These are phyloP conservation scores for Mormyrus iriodes DNA, from an alignment of 2,113 vertebrate genomes.

Conservation along the genomic window DNA sequence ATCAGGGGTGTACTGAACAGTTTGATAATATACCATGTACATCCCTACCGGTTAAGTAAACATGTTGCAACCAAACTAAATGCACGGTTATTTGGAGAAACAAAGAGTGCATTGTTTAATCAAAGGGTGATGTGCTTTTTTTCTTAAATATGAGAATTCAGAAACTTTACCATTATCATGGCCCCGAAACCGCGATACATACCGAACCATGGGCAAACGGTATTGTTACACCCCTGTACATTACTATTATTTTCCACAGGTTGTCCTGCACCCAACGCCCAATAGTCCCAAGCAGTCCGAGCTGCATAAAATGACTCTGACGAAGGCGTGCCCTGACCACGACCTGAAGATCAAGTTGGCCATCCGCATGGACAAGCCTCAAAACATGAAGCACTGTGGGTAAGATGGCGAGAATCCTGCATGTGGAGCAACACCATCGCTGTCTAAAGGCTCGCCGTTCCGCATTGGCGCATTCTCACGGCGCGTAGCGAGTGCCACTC, in stretches of 20 bases:
- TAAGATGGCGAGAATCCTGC: constrained; percentile 46
- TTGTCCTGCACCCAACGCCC: constrained; percentile 93
- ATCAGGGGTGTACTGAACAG: background rate
- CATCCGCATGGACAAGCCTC: constrained; percentile 97
- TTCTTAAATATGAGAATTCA: background rate
- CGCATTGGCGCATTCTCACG: background rate
- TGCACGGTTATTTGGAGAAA: too few relatives aligned
- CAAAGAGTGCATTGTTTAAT: background rate
- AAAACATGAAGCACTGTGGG: constrained; percentile 99
- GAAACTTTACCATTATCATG: too few relatives aligned
- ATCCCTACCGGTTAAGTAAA: background rate
- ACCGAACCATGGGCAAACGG: background rate
- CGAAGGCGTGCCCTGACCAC: constrained; percentile 95
- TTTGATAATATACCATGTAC: background rate
- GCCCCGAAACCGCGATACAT: too few relatives aligned
- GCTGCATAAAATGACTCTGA: constrained; percentile 96
- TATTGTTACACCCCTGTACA: background rate
- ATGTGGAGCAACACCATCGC: background rate
- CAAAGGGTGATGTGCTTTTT: background rate
- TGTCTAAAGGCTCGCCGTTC: background rate
- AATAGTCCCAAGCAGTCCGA: constrained; percentile 97
- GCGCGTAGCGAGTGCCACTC: background rate
- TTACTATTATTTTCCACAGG: constrained; percentile 52
- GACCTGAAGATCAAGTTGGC: constrained; percentile 97
- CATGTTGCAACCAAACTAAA: too few relatives aligned